Base-by-base conservation (phyloP, 1,140 invertebrate genomes). In the Ditylenchus dipsaci region DNA sequence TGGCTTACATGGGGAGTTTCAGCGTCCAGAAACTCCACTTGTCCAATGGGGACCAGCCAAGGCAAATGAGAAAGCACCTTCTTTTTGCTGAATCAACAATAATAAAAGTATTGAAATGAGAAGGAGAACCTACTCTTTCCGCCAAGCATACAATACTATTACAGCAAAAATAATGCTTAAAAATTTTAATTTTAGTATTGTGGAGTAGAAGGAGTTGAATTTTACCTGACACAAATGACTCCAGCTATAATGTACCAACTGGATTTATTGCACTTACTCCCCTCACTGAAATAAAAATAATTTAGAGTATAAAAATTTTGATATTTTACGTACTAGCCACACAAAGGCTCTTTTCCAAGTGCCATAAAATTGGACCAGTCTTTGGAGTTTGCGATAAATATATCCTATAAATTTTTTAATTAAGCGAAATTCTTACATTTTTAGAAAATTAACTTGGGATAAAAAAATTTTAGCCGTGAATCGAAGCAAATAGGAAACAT, bases 211-310 rank as follows among this genome's bases (percentile, higher is more conserved):
- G 7, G 17, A 19, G 7, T 3, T 15, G 17, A 53, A 1, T 5
- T 17, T 53, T 26, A 17, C 23, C n/a, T 53, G 19, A 63, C 26
- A 42, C 61, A 63, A 33, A 63, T 33, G 1, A 33, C 61, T 1
- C 61, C 61, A 43, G 23, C 38, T 17, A 65, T 65, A 17, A 65
- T 29, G 33, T 65, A 65, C 63, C 63, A 65, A n/a, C 53, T 49
- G 17, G 63, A 65, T 49, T 23, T 47, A 26, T 53, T 45, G 42
- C 63, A 65, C 30, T 65, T 65, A 29, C 33, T 29, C 0, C 63
- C 63, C 1, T 56, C 26, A 38, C 38, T 26, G 7, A 21, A n/a
- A 21, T 26, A 13, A 57, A 8, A 29, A 13, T 57, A 29, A 29
- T 8, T 57, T 29, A 1, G 47, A 17, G 1, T 21, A 26, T 21